Evolutionary conservation across 2,797 vertebrate genomes (phyloP), one percentile per base, ranked within the genome.

Genomic region (Crocodylus rhombifer): DNA sequence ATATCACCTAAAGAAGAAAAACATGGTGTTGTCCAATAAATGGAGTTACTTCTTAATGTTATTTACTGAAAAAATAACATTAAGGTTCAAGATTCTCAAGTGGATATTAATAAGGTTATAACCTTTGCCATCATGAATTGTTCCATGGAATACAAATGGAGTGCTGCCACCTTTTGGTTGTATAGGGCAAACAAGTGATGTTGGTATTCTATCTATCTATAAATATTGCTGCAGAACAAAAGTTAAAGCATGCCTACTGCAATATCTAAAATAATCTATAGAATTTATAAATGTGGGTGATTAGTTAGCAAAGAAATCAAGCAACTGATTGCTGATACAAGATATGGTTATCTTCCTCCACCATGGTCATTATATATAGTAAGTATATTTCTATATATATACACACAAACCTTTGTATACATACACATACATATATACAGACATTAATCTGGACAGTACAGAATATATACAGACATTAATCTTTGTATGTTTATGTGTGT

Each of bases 131-230:
- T 60, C 2, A 21, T 60, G 8, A 57, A 64, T 64, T 64, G 63
- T 64, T 64, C 13, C 14, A 15, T n/a, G 8, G 14, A 63, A 57
- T 13, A 30, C 0, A 1, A 7, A 1, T 6, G 4, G 30, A 61
- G 84, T 2, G 4, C 56, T 95, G 84, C 89, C 90, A 92, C 56
- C 88, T 92, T 82, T 82, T 87, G 89, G 82, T 88, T 25, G 51
- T 26, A 9, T 14, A 67, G 63, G 21, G 25, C 13, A 51, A 80
- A 63, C 3, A 2, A 21, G 65, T 51, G 42, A 51, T 11, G 10
- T 51, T 51, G 42, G 42, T 51, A 51, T 51, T 10, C 42, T 9
- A 42, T 42, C 8, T 51, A 51, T 51, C 42, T n/a, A 64, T 64
- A 5, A 7, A n/a, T n/a, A n/a, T 25, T 64, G 5, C 15, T 1